phyloP scores from a whole-genome alignment of 2,888 invertebrate species.

The Acanthopleura granulata region DNA sequence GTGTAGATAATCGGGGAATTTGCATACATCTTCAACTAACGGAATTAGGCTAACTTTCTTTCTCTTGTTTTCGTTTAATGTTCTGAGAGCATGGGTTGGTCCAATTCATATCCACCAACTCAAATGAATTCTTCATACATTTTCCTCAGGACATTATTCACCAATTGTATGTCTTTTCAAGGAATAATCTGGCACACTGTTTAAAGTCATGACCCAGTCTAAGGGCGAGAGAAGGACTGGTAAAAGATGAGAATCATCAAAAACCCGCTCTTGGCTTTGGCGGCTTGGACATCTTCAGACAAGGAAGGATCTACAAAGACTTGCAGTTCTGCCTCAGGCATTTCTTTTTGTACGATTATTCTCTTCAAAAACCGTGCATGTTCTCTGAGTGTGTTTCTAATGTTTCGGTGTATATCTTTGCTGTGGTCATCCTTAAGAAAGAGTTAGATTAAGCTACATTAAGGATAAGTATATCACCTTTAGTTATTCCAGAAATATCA shows the following conservation, averaged over 20 bases:
- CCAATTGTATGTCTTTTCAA: not conserved
- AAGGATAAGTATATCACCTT: too few species aligned
- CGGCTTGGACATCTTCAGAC: not conserved
- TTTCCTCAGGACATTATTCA: not conserved
- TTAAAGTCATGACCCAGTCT: not conserved
- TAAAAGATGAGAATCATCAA: not conserved
- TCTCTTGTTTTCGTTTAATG: not conserved
- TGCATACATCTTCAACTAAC: not conserved
- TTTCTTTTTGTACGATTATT: too few species aligned
- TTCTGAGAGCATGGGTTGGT: not conserved
- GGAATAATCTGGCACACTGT: not conserved
- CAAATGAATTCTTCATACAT: not conserved
- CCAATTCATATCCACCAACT: not conserved
- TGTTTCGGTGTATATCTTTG: too few species aligned
- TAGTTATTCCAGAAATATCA: too few species aligned
- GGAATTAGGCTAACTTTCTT: not conserved
- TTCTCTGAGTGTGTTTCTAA: too few species aligned
- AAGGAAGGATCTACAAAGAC: not conserved
- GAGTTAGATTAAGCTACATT: too few species aligned
- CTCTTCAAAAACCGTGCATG: too few species aligned
- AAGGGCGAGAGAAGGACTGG: not conserved
- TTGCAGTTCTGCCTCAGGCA: not conserved
- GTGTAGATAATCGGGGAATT: not conserved
- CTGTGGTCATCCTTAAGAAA: too few species aligned
- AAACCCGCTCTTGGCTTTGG: not conserved